Conservation (phyloP, 2,113 vertebrate species). For the Zosterops pallidus region DNA sequence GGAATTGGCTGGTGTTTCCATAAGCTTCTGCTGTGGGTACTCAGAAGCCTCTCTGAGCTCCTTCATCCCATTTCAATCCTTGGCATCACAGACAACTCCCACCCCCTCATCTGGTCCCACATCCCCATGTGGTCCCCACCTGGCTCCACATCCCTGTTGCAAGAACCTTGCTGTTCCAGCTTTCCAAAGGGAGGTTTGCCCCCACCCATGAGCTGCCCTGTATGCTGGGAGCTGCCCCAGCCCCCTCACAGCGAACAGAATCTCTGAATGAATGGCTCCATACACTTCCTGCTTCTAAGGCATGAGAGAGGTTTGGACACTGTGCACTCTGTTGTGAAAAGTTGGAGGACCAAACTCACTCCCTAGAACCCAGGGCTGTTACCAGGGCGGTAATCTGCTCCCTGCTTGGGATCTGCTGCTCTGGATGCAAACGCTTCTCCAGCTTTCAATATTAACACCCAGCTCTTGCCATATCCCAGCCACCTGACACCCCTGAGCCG, state of each 20-base stretch:
- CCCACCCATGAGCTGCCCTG: background rate
- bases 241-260: background rate
- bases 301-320: background rate
- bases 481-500: background rate
- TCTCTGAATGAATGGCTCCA: background rate
- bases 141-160: background rate
- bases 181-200: background rate
- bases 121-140: background rate
- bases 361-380: background rate
- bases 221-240: background rate
- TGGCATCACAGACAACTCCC: background rate
- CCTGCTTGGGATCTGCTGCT: background rate
- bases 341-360: background rate
- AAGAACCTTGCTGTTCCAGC: background rate
- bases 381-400: background rate
- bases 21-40: background rate
- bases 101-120: background rate
- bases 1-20: background rate
- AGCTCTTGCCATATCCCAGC: background rate
- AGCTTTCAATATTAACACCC: background rate
- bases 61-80: rapidly evolving
- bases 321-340: background rate
- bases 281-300: background rate
- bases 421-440: too few relatives aligned
- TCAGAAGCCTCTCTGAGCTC: background rate